Evolutionary conservation across 1,140 invertebrate species (phyloP), one percentile per base, ranked within the genome.

Genomic region (Diachasmimorpha longicaudata): DNA sequence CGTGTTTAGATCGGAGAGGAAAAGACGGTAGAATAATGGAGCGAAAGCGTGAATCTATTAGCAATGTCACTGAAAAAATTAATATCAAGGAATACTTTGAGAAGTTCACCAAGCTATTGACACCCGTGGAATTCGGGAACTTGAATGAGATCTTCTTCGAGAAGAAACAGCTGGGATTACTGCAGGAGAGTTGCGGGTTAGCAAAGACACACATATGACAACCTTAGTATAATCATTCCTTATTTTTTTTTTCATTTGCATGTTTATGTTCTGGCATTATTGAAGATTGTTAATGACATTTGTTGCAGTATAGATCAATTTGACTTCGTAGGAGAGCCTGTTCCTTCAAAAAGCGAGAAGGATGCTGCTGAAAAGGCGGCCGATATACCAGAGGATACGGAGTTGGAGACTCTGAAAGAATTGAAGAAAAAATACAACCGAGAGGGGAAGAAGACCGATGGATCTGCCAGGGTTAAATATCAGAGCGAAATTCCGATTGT

Each of bases 11-110:
- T n/a, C 31, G 67, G 11, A 46, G 11, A 46, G 11, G n/a, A 2
- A 46, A 46, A 46, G 19, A 9, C n/a, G n/a, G n/a, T n/a, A n/a
- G 19, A 3, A 58, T 78, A 77, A 78, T 78, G 77, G 77, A 78
- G 0, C 1, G 11, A 11, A 19, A 75, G 36, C 72, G 75, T 73
- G 19, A 19, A 14, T 8, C 58, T 13, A 68, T 73, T 46, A 42
- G 42, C 46, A 78, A 74, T 48, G 31, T 66, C 44, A 63, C 74
- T 9, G 21, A 37, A 44, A 76, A 78, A 74, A 42, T 76, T 44
- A 46, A 78, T 66, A 76, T 78, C 9, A 71, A 48, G 23, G 19
- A 72, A 21, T 76, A 72, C 71, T 76, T 76, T 44, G 36, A 70
- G 6, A 19, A 74, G 13, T 78, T 73, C 70, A 70, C 8, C 31